Conservation (phyloP, 2,113 vertebrate species). For the Lepus americanus region DNA sequence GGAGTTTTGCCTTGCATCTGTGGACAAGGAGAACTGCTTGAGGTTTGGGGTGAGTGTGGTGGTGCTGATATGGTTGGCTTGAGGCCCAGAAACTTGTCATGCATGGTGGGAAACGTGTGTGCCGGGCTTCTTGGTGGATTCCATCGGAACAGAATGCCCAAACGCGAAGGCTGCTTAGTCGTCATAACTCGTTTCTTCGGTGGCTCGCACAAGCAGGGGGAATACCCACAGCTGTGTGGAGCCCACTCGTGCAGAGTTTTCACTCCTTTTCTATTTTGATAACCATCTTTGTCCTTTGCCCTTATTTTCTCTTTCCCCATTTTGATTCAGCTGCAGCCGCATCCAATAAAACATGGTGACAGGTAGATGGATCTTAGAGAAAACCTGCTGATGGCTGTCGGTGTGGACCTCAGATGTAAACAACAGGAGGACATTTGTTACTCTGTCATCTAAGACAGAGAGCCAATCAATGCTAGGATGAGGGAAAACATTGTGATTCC, state of each 20-base stretch:
- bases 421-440: slow-evolving; percentile 83
- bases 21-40: not conserved
- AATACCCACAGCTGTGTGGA: slow-evolving; percentile 70
- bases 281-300: slow-evolving; percentile 71
- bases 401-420: slow-evolving; percentile 83
- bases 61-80: not conserved
- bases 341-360: slow-evolving; percentile 80
- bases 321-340: slow-evolving; percentile 72
- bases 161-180: not conserved
- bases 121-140: not conserved
- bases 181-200: slow-evolving; percentile 56
- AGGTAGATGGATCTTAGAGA: slow-evolving; percentile 84
- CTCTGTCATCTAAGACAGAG: slow-evolving; percentile 76
- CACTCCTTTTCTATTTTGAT: slow-evolving; percentile 74
- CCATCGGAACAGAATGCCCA: slow-evolving; percentile 4
- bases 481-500: not conserved
- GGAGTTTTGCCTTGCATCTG: slow-evolving; percentile 15
- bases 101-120: not conserved
- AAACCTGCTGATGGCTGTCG: slow-evolving; percentile 84
- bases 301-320: slow-evolving; percentile 42
- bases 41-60: fast-evolving
- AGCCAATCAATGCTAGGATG: slow-evolving; percentile 72
- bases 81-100: not conserved
- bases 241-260: slow-evolving; percentile 54
- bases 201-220: not conserved